phyloP scores from a whole-genome alignment of 2,888 invertebrate genomes.

The Zootermopsis nevadensis region DNA sequence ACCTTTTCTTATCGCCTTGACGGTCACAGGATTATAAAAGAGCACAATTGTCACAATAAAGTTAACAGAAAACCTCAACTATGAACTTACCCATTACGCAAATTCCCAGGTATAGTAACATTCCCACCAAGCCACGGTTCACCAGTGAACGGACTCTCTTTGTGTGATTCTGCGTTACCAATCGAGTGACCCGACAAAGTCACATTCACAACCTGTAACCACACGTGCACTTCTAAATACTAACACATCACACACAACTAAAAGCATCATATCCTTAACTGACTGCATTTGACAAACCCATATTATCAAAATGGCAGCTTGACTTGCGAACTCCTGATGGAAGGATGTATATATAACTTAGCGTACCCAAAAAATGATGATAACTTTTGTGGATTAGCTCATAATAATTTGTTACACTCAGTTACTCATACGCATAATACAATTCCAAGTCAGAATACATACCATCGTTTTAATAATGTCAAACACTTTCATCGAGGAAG shows the following conservation, averaged over 20 bases:
- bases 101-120: not conserved
- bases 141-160: conserved; percentile 47
- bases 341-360: not conserved
- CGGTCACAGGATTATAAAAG: too few relatives aligned
- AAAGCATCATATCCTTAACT: not conserved
- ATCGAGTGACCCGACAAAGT: not conserved
- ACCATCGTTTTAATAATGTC: conserved; percentile 47
- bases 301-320: not conserved
- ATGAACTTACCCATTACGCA: conserved; percentile 44
- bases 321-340: not conserved
- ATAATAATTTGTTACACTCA: not conserved
- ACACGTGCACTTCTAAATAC: not conserved
- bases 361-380: not conserved
- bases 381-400: not conserved
- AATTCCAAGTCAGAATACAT: conserved; percentile 1
- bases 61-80: too few relatives aligned
- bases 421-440: not conserved
- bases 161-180: not conserved
- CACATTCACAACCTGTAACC: conserved; percentile 38
- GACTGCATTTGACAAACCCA: not conserved
- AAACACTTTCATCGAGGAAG: conserved; percentile 25
- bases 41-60: too few relatives aligned
- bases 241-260: not conserved
- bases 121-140: conserved; percentile 41
- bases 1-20: too few relatives aligned